Base-by-base conservation (phyloP, 2,113 vertebrate genomes). In the Ailuropoda melanoleuca region DNA sequence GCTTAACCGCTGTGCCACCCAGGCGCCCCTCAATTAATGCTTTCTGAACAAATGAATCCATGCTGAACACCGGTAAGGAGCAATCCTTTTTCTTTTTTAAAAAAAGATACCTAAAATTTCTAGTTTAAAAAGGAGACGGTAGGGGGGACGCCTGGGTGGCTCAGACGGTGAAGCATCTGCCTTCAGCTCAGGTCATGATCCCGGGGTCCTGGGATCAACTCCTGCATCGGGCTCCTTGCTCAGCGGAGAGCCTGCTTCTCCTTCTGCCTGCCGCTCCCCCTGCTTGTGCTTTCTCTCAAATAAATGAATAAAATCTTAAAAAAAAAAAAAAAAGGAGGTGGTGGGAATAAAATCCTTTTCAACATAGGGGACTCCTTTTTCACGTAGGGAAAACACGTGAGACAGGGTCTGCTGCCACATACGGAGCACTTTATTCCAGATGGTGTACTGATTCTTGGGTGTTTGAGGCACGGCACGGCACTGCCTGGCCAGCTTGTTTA, bases 341-440 rank as follows among this genome's bases (percentile, higher is more conserved):
- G 21, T 37, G 87, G 53, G n/a, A 85, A 64, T 88, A n/a, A 68
- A 94, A 53, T n/a, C 48, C n/a, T 84, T 90, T 77, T 66, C 56
- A 85, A 2, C 31, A 64, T 48, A 43, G 43, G 43, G 43, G 43
- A 43, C 43, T 43, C 43, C 43, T 43, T 43, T 43, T 43, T 43
- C 43, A 43, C 43, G 31, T 75, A 50, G 48, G 66, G 53, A 77
- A 88, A 80, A 55, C 64, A 46, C 13, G 10, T 82, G 43, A 62
- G 50, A 82, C 68, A 21, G 19, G 43, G 31, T 72, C 1, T 77
- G 23, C 50, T 81, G n/a, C 26, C 83, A 37, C 6, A 1, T 24
- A 5, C 3, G 50, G 56, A 89, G 50, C 4, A 74, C 62, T 13
- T 48, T 81, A 7, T 46, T 26, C 31, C 64, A 53, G 48, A 34